Percentiles rank a stretch among this genome's conserved stretches.
Conservation (phyloP, 2,888 invertebrate genomes). For the Steinernema scapterisci region DNA sequence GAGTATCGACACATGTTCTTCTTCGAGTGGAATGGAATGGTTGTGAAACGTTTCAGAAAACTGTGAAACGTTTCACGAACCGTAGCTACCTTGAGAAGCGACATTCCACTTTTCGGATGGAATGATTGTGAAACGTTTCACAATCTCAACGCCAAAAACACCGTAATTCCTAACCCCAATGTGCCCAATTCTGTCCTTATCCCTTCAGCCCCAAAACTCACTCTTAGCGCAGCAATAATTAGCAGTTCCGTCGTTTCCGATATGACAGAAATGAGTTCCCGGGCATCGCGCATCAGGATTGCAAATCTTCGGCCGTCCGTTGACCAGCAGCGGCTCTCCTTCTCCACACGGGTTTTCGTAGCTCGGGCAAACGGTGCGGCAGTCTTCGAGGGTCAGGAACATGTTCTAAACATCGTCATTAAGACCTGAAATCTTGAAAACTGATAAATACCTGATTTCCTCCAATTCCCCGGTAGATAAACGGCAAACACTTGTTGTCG, state of each 20-base stretch:
- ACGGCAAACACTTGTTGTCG: constrained; percentile 44
- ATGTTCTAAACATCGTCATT: constrained; percentile 50
- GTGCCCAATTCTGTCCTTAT: too few relatives aligned
- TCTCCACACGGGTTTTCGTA: constrained; percentile 61
- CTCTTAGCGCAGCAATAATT: constrained; percentile 66
- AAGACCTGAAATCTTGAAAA: neutral
- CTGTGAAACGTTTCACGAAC: too few relatives aligned
- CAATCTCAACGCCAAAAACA: too few relatives aligned
- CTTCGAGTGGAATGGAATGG: too few relatives aligned
- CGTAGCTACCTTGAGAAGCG: too few relatives aligned
- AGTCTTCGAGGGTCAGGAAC: constrained; percentile 64
- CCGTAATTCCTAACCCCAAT: too few relatives aligned
- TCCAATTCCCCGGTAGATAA: constrained; percentile 64
- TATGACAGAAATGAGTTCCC: constrained; percentile 66
- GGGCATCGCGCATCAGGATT: constrained; percentile 56
- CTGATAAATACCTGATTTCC: constrained; percentile 58
- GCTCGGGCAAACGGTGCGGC: constrained; percentile 58
- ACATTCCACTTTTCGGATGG: too few relatives aligned
- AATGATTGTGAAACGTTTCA: too few relatives aligned
- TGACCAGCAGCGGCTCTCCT: constrained; percentile 45
- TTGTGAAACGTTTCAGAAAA: too few relatives aligned
- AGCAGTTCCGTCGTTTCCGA: constrained; percentile 54
- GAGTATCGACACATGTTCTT: too few relatives aligned
- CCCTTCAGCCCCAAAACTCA: constrained; percentile 45
- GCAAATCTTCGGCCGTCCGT: constrained; percentile 47